Percentiles rank a stretch among this genome's conserved stretches.
Evolutionary conservation across 2,797 vertebrate species (phyloP).

Genomic region (Pteropus rufus): DNA sequence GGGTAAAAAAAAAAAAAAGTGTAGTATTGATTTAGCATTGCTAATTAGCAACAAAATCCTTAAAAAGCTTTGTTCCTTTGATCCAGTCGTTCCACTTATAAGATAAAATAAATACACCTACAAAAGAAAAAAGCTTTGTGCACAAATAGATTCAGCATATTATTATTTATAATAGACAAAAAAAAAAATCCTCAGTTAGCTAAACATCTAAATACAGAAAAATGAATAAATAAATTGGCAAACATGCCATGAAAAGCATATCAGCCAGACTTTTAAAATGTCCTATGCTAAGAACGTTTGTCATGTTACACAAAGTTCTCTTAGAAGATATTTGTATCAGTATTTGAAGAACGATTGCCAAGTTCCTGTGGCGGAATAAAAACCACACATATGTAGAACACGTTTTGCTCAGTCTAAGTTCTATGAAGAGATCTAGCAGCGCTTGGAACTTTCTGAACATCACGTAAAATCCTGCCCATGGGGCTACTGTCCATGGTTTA

Average conservation of each 20-base stretch:
- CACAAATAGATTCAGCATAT: not conserved
- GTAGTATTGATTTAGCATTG: not conserved
- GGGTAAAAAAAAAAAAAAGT: not conserved
- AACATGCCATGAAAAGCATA: not conserved
- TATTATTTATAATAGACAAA: not conserved
- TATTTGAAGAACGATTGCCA: not conserved
- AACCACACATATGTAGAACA: not conserved
- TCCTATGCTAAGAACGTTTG: not conserved
- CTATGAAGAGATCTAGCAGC: not conserved
- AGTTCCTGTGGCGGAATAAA: not conserved
- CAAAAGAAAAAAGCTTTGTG: not conserved
- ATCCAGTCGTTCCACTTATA: not conserved
- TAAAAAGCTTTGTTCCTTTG: not conserved
- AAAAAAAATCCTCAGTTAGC: not conserved
- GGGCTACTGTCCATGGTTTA: not conserved
- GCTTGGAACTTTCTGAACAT: not conserved
- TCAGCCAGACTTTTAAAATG: not conserved
- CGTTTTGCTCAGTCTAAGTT: not conserved
- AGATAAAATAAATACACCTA: not conserved
- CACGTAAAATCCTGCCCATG: not conserved
- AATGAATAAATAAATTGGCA: not conserved
- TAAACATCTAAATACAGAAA: not conserved
- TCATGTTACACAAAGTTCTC: not conserved
- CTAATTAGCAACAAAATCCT: not conserved
- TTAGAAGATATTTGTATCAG: not conserved